Base-by-base conservation (phyloP, 2,113 vertebrate species). In the Thalassoma bifasciatum region DNA sequence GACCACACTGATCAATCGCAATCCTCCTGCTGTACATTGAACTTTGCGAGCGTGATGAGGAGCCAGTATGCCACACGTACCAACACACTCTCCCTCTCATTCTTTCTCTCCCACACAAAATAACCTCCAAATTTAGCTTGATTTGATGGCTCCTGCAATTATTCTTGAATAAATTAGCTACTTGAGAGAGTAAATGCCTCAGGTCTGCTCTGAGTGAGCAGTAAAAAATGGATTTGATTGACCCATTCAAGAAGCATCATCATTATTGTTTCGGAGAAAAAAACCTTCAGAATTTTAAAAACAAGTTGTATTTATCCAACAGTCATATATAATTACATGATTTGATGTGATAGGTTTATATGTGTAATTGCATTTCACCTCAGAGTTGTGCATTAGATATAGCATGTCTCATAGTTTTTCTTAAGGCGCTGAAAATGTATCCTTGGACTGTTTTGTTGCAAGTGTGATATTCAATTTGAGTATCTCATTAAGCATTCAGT, bases 21-120 rank as follows among this genome's bases (percentile, higher is more conserved):
- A 72, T 67, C 50, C 40, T 66, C 77, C 61, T 72, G 58, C 79
- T 70, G 34, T 37, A 56, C 66, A 66, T 81, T 83, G 47, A 81
- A 81, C 58, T 84, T 66, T 64, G 40, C 22, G 47, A 75, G 26
- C 71, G 72, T 89, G 70, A 89, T 89, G 81, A 84, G 74, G 56
- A 46, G 22, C 30, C 70, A 73, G 56, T 65, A 70, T 60, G 70
- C 38, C 36, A 36, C 30, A 66, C 58, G 40, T 16, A 46, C 51
- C 11, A 36, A 38, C 17, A 52, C 26, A n/a, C 42, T 13, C 37
- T n/a, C 54, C 1, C 22, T 58, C 51, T 69, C 21, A 37, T 13
- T 71, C 50, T 64, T 52, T 63, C 37, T 67, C 66, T 37, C 36
- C 12, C 68, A 36, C 26, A 21, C 13, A 79, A 57, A n/a, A 67